Evolutionary conservation across 2,888 invertebrate species (phyloP), one percentile per base, ranked within the genome.

Genomic region (Pteria penguin): DNA sequence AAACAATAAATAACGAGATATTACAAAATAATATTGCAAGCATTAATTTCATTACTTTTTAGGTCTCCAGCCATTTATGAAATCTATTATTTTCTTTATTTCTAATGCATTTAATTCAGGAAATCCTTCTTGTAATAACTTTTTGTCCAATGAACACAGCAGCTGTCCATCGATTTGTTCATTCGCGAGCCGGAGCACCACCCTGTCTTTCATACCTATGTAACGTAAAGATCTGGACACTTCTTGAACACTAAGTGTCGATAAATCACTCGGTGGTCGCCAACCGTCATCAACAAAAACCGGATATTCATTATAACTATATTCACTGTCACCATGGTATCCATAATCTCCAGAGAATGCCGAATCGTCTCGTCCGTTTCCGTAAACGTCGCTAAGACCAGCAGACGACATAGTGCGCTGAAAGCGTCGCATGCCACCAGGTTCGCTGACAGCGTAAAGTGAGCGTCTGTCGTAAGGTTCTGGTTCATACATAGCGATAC

Each of bases 111-210:
- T 91, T 11, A 90, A 82, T 70, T 90, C 89, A 1, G 91, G 90
- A 77, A 91, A 91, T 4, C 90, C 91, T 66, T 90, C 91, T 62
- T 85, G 84, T 31, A 91, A 78, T 1, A 90, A 81, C 29, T 86
- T 84, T 54, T 87, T 84, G 71, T 90, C 89, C 52, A 91, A 75
- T 5, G 88, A 88, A 33, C 84, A 82, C 61, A 91, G 76, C 82
- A 90, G 87, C 62, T 86, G 85, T 1, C 91, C 91, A 78, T 91
- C 91, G 33, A 91, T 89, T 75, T 90, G 90, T 73, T 90, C 90
- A 52, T 90, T 85, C 14, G 86, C 79, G 72, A 91, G 88, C 18
- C 88, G 81, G 62, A 85, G 82, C 52, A 90, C 89, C 24, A 89
- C 87, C 14, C 87, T 72, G 76, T 89, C 89, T 74, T 89, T 89